phyloP scores from a whole-genome alignment of 1,140 invertebrate species.

The Magallana ariakensis region DNA sequence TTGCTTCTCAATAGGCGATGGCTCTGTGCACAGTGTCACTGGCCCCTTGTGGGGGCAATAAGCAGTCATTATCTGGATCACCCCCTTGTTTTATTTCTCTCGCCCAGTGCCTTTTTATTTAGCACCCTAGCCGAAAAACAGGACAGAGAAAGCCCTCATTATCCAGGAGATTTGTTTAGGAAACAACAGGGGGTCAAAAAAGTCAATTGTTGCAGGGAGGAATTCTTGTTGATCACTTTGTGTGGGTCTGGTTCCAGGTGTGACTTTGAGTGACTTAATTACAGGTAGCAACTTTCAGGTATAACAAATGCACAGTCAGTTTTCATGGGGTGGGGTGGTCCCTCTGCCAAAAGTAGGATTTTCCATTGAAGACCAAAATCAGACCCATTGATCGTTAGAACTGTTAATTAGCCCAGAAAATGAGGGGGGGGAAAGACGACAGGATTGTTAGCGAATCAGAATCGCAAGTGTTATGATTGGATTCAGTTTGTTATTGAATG shows the following conservation, averaged over 20 bases:
- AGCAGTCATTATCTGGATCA: slow-evolving; percentile 23
- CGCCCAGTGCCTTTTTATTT: slow-evolving; percentile 12
- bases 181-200: slow-evolving; percentile 32
- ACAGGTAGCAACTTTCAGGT: slow-evolving; percentile 33
- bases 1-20: not conserved
- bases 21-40: not conserved
- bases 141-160: slow-evolving; percentile 8
- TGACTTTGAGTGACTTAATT: slow-evolving; percentile 17
- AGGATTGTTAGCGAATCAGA: too few relatives aligned
- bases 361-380: not conserved
- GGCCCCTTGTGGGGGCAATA: slow-evolving; percentile 1
- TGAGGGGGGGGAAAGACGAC: too few relatives aligned
- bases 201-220: slow-evolving; percentile 11
- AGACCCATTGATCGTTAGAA: too few relatives aligned
- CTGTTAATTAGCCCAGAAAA: too few relatives aligned
- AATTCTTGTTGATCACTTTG: slow-evolving; percentile 34
- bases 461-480: too few relatives aligned
- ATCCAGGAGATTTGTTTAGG: slow-evolving; percentile 17
- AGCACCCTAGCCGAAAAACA: slow-evolving; percentile 3
- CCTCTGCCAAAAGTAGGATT: slow-evolving; percentile 15
- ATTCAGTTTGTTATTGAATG: too few relatives aligned
- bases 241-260: slow-evolving; percentile 25
- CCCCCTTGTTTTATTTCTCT: not conserved
- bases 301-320: slow-evolving; percentile 19
- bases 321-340: slow-evolving; percentile 31